Percentiles rank a stretch among this genome's conserved stretches.
phyloP scores from a whole-genome alignment of 1,140 invertebrate genomes.

The Drosophila yakuba region DNA sequence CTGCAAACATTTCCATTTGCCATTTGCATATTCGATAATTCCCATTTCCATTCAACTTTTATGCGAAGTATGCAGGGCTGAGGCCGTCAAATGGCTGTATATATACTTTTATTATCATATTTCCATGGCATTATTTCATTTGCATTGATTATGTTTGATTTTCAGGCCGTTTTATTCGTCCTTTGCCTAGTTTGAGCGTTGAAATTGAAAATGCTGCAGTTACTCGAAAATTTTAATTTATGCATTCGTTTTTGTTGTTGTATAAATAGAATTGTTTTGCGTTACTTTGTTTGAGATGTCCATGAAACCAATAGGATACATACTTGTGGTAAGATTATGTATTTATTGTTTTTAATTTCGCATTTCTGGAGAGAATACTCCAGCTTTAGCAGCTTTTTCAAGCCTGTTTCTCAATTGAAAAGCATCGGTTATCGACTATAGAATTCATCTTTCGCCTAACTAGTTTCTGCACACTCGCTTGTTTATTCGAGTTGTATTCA shows the following conservation, averaged over 20 bases:
- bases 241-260: slow-evolving; percentile 24
- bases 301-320: slow-evolving; percentile 80
- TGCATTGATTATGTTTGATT: slow-evolving; percentile 50
- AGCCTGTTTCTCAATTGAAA: neutral
- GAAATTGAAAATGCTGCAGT: slow-evolving; percentile 32
- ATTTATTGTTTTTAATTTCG: slow-evolving; percentile 59
- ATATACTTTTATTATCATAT: slow-evolving; percentile 48
- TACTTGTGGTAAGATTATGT: slow-evolving; percentile 52
- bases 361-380: slow-evolving; percentile 5
- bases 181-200: slow-evolving; percentile 30
- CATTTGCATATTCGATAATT: slow-evolving; percentile 58
- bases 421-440: slow-evolving; percentile 8
- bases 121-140: slow-evolving; percentile 53
- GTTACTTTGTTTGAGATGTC: slow-evolving; percentile 69
- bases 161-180: slow-evolving; percentile 24
- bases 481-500: slow-evolving; percentile 20
- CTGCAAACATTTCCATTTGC: slow-evolving; percentile 45
- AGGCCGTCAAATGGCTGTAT: slow-evolving; percentile 18
- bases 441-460: slow-evolving; percentile 67
- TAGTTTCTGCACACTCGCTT: slow-evolving; percentile 34
- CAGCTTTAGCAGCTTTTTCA: neutral
- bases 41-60: slow-evolving; percentile 39
- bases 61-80: slow-evolving; percentile 5
- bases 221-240: slow-evolving; percentile 35
- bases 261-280: slow-evolving; percentile 49